Conservation (phyloP, 2,797 vertebrate species). For the Cichlasoma orientale region DNA sequence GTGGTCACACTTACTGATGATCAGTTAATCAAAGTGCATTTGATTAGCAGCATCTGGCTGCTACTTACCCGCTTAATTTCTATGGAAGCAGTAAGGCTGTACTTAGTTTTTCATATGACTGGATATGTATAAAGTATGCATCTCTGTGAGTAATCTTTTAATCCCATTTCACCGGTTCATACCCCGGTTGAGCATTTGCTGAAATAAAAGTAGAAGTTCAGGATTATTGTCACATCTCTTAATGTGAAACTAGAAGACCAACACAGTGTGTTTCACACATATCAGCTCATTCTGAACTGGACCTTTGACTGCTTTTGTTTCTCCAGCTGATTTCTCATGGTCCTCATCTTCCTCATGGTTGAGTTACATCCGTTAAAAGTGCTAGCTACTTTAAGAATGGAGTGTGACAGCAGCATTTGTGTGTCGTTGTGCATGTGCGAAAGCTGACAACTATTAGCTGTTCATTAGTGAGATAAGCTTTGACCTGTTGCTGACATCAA, state of each 20-base stretch:
- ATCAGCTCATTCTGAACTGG: background rate
- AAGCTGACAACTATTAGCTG: background rate
- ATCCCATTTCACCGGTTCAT: background rate
- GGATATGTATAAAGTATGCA: background rate
- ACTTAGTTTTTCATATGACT: background rate
- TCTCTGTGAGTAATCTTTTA: background rate
- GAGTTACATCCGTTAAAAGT: background rate
- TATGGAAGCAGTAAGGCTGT: background rate
- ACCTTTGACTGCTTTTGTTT: background rate
- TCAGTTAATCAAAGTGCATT: conserved; percentile 1
- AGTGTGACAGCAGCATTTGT: background rate
- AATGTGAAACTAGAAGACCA: background rate
- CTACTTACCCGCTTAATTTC: background rate
- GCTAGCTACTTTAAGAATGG: background rate
- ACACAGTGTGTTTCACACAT: background rate
- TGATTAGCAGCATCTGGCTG: background rate
- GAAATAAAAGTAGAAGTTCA: background rate
- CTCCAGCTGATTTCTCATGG: background rate
- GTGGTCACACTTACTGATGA: background rate
- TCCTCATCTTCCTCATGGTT: no score
- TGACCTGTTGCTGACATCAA: background rate
- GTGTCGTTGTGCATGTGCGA: background rate
- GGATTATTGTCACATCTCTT: background rate
- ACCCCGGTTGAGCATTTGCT: background rate
- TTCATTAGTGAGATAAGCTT: background rate